Conservation (phyloP, 2,888 invertebrate species). For the Electrophaes corylata region DNA sequence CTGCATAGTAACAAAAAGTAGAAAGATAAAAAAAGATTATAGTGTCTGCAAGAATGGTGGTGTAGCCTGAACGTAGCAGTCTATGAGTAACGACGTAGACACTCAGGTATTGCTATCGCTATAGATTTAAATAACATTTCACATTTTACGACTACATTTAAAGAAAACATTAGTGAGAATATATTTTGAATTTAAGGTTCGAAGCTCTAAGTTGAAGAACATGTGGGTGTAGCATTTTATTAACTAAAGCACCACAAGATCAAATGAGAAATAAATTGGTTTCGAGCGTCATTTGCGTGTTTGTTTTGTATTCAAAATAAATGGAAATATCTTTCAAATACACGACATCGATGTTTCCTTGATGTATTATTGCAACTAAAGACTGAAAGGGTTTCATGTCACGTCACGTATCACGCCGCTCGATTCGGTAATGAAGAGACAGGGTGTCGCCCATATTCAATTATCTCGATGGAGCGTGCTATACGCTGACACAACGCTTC, state of each 20-base stretch:
- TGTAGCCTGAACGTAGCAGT: conserved; percentile 28
- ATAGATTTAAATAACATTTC: conserved; percentile 15
- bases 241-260: conserved; percentile 26
- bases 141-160: conserved; percentile 2
- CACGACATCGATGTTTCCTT: conserved; percentile 16
- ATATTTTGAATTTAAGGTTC: conserved; percentile 8
- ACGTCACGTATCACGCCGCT: conserved; percentile 43
- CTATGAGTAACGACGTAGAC: conserved; percentile 38
- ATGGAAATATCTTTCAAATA: conserved; percentile 47
- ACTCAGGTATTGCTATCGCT: conserved; percentile 7
- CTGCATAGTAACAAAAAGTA: not conserved
- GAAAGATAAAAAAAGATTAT: not conserved
- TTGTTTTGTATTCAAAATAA: no score
- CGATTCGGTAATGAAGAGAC: conserved; percentile 49
- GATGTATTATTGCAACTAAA: conserved; percentile 37
- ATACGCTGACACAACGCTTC: not conserved
- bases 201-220: conserved; percentile 2
- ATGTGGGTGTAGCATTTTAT: conserved; percentile 20
- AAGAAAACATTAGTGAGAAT: conserved; percentile 1
- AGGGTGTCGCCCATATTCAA: conserved; percentile 55
- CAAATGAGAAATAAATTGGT: conserved; percentile 42
- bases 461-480: conserved; percentile 45
- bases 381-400: conserved; percentile 37
- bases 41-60: conserved; percentile 16
- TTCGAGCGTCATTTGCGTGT: conserved; percentile 35